Evolutionary conservation across 2,888 invertebrate genomes (phyloP).

Genomic region (Norana najaformis): DNA sequence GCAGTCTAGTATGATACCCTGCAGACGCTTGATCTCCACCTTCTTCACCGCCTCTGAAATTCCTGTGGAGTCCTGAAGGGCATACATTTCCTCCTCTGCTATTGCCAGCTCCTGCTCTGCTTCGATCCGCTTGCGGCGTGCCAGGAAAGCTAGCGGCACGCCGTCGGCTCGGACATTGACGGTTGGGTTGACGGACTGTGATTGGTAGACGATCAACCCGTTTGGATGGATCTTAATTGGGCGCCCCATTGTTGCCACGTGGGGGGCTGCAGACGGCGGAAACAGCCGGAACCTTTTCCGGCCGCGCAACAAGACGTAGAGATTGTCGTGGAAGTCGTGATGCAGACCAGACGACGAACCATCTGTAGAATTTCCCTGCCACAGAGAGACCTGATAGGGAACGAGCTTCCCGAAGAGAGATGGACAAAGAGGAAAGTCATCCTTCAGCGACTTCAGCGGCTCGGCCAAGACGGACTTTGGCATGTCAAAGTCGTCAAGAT

Average conservation of each 20-base stretch:
- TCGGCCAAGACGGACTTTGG: conserved; percentile 33
- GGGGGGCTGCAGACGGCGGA: conserved; percentile 33
- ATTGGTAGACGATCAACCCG: conserved; percentile 39
- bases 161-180: conserved; percentile 38
- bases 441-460: conserved; percentile 31
- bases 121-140: conserved; percentile 32
- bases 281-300: conserved; percentile 40
- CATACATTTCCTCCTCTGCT: conserved; percentile 35
- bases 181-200: conserved; percentile 4
- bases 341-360: conserved; percentile 41
- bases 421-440: conserved; percentile 38
- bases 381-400: conserved; percentile 40
- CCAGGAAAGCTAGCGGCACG: conserved; percentile 36
- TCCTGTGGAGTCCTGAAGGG: not conserved
- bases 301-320: conserved; percentile 40
- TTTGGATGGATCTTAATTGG: conserved; percentile 36
- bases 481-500: conserved; percentile 38
- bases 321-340: conserved; percentile 42
- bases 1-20: conserved; percentile 33
- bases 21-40: conserved; percentile 29
- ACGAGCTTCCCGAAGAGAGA: conserved; percentile 34
- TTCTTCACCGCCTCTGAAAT: conserved; percentile 10
- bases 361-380: conserved; percentile 36
- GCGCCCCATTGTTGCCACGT: conserved; percentile 32
- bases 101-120: conserved; percentile 35